Evolutionary conservation across 2,888 invertebrate genomes (phyloP).

Genomic region (Cheilosia vulpina): DNA sequence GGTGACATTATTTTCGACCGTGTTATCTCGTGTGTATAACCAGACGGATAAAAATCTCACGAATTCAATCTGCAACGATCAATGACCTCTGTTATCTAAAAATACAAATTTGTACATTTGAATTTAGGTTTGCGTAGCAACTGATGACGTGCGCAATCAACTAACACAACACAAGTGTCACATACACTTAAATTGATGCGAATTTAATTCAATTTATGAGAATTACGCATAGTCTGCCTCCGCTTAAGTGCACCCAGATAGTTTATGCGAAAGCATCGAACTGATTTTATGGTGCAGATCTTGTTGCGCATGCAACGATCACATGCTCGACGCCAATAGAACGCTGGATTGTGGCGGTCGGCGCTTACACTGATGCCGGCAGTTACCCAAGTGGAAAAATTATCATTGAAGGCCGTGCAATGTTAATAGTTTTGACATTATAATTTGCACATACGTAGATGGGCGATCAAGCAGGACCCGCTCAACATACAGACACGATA

Average conservation of each 20-base stretch:
- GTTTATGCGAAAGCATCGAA: conserved; percentile 47
- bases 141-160: background rate
- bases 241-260: background rate
- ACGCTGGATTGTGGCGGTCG: background rate
- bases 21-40: no score
- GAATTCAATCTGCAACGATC: background rate
- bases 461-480: conserved; percentile 25
- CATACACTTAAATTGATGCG: conserved; percentile 35
- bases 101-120: conserved; percentile 10
- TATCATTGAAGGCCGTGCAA: conserved; percentile 54
- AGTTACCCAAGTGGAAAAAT: conserved; percentile 55
- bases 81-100: conserved; percentile 45
- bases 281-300: conserved; percentile 21
- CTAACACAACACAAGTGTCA: conserved; percentile 1
- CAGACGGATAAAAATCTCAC: no score
- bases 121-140: background rate
- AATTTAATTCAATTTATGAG: conserved; percentile 56
- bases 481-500: conserved; percentile 8
- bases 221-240: conserved; percentile 15
- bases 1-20: no score
- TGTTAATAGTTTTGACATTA: conserved; percentile 55
- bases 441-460: background rate
- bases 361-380: conserved; percentile 24
- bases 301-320: conserved; percentile 56
- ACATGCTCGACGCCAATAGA: conserved; percentile 31